A percentile compares a stretch with the other conserved stretches of the same genome.
These are phyloP conservation scores for Holcopasites calliopsidis DNA, from an alignment of 1,140 invertebrate species.

Conservation along the genomic window DNA sequence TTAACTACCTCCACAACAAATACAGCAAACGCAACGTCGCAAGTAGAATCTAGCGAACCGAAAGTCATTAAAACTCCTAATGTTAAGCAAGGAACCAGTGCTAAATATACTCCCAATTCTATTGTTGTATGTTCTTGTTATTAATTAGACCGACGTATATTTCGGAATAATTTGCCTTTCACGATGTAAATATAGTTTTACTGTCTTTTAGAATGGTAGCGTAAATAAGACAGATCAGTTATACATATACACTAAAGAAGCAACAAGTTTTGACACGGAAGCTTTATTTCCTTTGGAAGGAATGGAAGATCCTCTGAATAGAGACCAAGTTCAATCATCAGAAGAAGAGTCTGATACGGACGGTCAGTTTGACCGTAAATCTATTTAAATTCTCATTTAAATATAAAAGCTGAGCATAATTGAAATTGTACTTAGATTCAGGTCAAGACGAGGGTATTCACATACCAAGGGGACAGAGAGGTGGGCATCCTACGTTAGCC, in stretches of 20 bases:
- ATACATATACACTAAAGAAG: conserved; percentile 52
- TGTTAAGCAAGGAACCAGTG: conserved; percentile 51
- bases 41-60: conserved; percentile 41
- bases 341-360: conserved; percentile 80
- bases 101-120: conserved; percentile 49
- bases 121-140: conserved; percentile 53
- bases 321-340: conserved; percentile 66
- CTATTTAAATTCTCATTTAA: conserved; percentile 5
- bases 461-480: conserved; percentile 72
- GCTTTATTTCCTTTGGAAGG: conserved; percentile 80
- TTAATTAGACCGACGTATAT: not conserved
- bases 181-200: not conserved
- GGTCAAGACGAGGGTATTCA: conserved; percentile 78
- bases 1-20: conserved; percentile 60
- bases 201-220: conserved; percentile 64
- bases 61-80: conserved; percentile 44
- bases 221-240: conserved; percentile 54
- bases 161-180: not conserved
- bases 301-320: conserved; percentile 75
- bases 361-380: conserved; percentile 64
- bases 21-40: conserved; percentile 42
- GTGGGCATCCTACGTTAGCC: conserved; percentile 75
- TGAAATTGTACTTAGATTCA: conserved; percentile 65
- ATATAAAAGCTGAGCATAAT: not conserved
- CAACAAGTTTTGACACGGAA: conserved; percentile 77